Evolutionary conservation across 2,797 vertebrate genomes (phyloP).

Genomic region (Spinus olivaceus): DNA sequence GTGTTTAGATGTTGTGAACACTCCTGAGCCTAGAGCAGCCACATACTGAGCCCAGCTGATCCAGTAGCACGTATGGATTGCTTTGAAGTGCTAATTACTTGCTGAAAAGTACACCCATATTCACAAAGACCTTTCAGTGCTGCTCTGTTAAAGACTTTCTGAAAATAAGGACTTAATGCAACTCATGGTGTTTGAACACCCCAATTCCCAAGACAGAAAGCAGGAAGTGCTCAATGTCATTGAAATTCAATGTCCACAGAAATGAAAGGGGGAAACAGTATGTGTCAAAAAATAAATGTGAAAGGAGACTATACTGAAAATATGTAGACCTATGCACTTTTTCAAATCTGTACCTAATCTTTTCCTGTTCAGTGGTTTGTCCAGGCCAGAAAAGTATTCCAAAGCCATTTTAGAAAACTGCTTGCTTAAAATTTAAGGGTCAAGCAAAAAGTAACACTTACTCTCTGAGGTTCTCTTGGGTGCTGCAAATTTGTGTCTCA

Average conservation of each 20-base stretch:
- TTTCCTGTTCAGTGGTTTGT: not conserved
- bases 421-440: not conserved
- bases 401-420: not conserved
- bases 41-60: not conserved
- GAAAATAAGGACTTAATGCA: not conserved
- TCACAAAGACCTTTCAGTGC: not conserved
- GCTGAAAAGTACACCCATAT: not conserved
- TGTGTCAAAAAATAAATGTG: not conserved
- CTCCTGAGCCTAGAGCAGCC: not conserved
- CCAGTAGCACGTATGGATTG: fast-evolving
- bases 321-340: not conserved
- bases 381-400: not conserved
- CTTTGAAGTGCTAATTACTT: not conserved
- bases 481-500: not conserved
- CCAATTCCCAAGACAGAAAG: not conserved
- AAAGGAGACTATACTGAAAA: not conserved
- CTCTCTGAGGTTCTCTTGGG: not conserved
- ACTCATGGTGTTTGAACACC: not conserved
- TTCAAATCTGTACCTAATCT: not conserved
- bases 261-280: not conserved
- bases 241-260: not conserved
- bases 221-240: not conserved
- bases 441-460: not conserved
- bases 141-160: not conserved
- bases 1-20: not conserved